Base-by-base conservation (phyloP, 2,797 vertebrate species). In the Rhinophrynus dorsalis region DNA sequence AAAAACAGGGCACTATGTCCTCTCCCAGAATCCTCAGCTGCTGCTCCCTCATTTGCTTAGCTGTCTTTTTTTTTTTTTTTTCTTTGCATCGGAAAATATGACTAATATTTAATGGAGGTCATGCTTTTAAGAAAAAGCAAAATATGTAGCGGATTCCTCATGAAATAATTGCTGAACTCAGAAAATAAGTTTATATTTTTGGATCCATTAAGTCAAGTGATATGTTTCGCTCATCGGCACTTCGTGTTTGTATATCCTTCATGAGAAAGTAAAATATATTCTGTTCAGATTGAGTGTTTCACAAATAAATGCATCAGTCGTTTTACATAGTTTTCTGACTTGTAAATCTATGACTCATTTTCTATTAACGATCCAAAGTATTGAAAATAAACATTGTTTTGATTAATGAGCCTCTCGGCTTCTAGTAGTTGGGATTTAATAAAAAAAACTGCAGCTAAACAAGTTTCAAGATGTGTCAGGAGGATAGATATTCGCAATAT, bases 361-460 rank as follows among this genome's bases (percentile, higher is more conserved):
- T 33, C 29, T 61, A 48, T 33, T 50, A 33, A 8, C 15, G 7
- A 6, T 40, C 61, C 45, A 13, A 51, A 37, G 3, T 38, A 44
- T 63, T 10, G 30, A 23, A 63, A 63, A 63, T 51, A 63, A 64
- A 64, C 61, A 64, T 20, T 17, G 15, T 47, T 33, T 6, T 61
- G 61, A 64, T 64, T 51, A 40, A 64, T 52, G 61, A 24, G 11
- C 5, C 12, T 50, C 27, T 48, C 18, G 11, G 30, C 29, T 52
- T 5, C 20, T 15, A 50, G 11, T 24, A 13, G 27, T 47, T 61
- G 23, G 10, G 27, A 47, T 47, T 29, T 32, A 12, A 20, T 24
- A 15, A 23, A 44, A 29, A 45, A 18, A 21, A 10, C 44, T 59
- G 17, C 21, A n/a, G 6, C 18, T 20, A 24, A 47, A 47, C 27